A percentile compares a stretch with the other conserved stretches of the same genome.
These are phyloP conservation scores for Keiferia lycopersicella DNA, from an alignment of 2,888 invertebrate genomes.

Conservation along the genomic window DNA sequence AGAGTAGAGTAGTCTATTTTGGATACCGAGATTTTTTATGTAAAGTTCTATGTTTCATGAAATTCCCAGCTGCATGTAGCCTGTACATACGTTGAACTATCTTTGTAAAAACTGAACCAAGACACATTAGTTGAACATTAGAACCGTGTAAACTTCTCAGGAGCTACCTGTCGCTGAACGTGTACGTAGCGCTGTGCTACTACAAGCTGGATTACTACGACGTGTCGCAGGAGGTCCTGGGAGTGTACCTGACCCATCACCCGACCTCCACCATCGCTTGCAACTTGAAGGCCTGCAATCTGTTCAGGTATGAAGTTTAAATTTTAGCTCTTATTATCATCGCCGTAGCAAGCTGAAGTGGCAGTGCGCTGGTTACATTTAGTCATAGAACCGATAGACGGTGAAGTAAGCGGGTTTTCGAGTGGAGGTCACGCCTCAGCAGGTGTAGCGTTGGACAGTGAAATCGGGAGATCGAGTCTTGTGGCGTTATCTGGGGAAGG, in stretches of 20 bases:
- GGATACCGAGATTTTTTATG: no score
- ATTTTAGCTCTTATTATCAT: background rate
- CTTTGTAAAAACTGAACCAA: no score
- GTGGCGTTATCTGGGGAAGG: no score
- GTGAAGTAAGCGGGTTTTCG: background rate
- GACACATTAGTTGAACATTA: background rate
- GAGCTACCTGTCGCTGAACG: conserved; percentile 95
- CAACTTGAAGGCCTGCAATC: conserved; percentile 91
- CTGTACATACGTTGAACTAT: no score
- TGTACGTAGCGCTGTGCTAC: conserved; percentile 98
- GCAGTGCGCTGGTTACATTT: background rate
- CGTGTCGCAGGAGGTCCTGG: conserved; percentile 98
- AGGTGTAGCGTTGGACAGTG: no score
- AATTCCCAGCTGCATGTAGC: no score
- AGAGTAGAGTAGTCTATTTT: no score
- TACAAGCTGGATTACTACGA: conserved; percentile 99
- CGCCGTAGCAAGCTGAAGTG: background rate
- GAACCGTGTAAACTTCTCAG: conserved; percentile 64
- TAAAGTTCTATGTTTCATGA: no score
- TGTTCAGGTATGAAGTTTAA: conserved; percentile 67
- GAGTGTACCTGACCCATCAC: conserved; percentile 94
- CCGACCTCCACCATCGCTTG: conserved; percentile 97
- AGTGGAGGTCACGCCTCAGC: background rate
- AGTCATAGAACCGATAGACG: no score
- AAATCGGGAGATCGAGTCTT: no score